Conservation (phyloP, 2,113 vertebrate species). For the Gallinago media region DNA sequence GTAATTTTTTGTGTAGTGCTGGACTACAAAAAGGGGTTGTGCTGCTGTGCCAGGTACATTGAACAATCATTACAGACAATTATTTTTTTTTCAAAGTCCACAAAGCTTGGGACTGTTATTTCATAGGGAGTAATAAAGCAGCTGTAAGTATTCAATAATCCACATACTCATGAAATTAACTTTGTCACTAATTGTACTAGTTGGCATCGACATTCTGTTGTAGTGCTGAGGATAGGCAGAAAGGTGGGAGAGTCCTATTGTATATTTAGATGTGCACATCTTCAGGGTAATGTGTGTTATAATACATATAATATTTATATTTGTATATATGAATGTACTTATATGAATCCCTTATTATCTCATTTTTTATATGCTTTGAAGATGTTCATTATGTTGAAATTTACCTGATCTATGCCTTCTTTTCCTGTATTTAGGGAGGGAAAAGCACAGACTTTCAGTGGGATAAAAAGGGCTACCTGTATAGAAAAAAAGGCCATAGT, state of each 20-base stretch:
- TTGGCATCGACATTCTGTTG: background rate
- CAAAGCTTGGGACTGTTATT: background rate
- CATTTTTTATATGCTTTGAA: background rate
- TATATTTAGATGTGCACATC: background rate
- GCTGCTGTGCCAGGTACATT: background rate
- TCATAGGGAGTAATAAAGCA: background rate
- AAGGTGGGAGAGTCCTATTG: background rate
- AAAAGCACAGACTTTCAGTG: background rate
- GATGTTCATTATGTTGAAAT: background rate
- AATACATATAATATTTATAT: background rate
- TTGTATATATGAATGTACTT: background rate
- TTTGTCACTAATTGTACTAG: background rate
- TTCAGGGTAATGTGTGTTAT: background rate
- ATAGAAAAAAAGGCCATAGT: background rate
- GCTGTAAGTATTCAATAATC: background rate
- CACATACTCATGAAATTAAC: background rate
- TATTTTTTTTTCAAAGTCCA: background rate
- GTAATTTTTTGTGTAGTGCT: background rate
- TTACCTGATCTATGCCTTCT: background rate
- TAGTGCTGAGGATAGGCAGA: background rate
- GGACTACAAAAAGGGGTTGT: constrained; percentile 6
- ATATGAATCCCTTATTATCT: background rate
- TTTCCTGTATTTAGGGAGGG: background rate
- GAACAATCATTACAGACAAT: background rate
- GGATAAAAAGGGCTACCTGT: background rate